Evolutionary conservation across 2,888 invertebrate genomes (phyloP), one percentile per base, ranked within the genome.

Genomic region (Zeuzera pyrina): DNA sequence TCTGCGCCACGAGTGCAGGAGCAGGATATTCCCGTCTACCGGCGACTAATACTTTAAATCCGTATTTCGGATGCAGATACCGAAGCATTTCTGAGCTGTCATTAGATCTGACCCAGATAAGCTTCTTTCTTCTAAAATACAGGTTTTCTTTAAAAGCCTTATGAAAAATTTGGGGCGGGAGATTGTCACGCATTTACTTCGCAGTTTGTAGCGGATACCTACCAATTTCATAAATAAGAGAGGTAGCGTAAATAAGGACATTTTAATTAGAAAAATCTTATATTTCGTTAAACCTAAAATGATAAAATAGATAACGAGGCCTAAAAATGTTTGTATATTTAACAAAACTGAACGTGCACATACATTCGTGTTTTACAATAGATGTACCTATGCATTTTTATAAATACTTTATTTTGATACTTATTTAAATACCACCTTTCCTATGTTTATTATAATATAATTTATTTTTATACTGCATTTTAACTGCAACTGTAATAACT

Each of bases 21-120:
- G 41, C 84, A 86, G 39, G 86, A 86, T 36, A 73, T 86, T 30
- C 87, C 88, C 27, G 69, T 87, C 3, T 86, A 86, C 56, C 87
- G 86, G 58, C 85, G 88, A 59, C 76, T 87, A 65, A 83, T 88
- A 61, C 79, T 88, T 56, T 88, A 87, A 85, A 58, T 28, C 42
- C 35, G 40, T 42, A 30, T 44, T 23, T 34, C 11, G 22, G 22
- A 22, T 4, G n/a, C n/a, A n/a, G n/a, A n/a, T n/a, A n/a, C n/a
- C n/a, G n/a, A n/a, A n/a, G n/a, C n/a, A n/a, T n/a, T n/a, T n/a
- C n/a, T n/a, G n/a, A n/a, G n/a, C n/a, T n/a, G n/a, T n/a, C n/a
- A n/a, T n/a, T n/a, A n/a, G n/a, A n/a, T n/a, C n/a, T n/a, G n/a
- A n/a, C n/a, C n/a, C n/a, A n/a, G n/a, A n/a, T n/a, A n/a, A n/a